A percentile compares a stretch with the other conserved stretches of the same genome.
Conservation (phyloP, 2,797 vertebrate genomes). For the Lithobates sylvaticus region DNA sequence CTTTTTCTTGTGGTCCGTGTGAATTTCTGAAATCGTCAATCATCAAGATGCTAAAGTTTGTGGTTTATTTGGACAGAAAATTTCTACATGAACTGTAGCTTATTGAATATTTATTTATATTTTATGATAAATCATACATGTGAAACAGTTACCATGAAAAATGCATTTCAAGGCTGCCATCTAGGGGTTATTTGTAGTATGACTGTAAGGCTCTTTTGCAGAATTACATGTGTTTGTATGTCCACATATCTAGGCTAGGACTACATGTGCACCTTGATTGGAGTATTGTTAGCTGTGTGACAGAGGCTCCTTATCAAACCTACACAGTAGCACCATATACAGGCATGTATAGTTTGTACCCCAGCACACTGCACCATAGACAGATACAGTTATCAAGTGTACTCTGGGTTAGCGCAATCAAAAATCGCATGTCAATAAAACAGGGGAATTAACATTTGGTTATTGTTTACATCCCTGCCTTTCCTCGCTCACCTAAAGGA, state of each 20-base stretch:
- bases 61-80: neutral
- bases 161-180: neutral
- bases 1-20: slow-evolving; percentile 7
- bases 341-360: no score
- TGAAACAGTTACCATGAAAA: neutral
- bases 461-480: no score
- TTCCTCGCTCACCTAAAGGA: no score
- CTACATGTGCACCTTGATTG: neutral
- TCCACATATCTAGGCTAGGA: neutral
- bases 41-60: neutral
- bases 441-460: no score
- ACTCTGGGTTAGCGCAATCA: no score
- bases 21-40: neutral
- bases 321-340: no score
- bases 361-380: no score
- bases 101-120: neutral
- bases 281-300: no score
- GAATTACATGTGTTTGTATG: neutral
- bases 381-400: no score
- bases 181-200: neutral
- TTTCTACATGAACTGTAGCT: neutral
- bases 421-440: no score
- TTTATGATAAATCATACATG: no score
- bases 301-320: no score
- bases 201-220: neutral